phyloP scores from a whole-genome alignment of 2,797 vertebrate genomes.

The Coranthus polyacanthus region DNA sequence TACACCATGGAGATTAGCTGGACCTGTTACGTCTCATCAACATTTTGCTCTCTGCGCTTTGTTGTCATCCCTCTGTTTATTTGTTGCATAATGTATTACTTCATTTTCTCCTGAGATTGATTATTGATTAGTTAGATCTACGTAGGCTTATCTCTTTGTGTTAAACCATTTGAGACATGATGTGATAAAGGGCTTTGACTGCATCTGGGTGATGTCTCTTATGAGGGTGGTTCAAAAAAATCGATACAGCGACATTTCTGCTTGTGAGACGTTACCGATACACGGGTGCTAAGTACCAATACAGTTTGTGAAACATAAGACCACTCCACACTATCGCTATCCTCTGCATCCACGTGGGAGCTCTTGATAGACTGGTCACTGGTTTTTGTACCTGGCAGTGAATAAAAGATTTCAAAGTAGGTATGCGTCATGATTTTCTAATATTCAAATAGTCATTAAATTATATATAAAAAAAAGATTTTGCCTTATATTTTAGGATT shows the following conservation, averaged over 20 bases:
- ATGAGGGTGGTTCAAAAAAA: neutral
- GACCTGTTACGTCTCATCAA: neutral
- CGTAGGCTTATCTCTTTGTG: neutral
- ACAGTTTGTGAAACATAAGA: neutral
- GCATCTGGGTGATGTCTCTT: neutral
- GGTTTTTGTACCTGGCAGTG: too few relatives aligned
- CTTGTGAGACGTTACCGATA: neutral
- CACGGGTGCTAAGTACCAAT: neutral
- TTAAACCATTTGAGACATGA: neutral
- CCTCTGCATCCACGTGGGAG: too few relatives aligned
- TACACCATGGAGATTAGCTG: neutral
- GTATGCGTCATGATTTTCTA: too few relatives aligned
- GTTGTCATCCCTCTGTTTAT: neutral
- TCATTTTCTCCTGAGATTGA: constrained; percentile 31
- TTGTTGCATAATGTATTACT: constrained; percentile 30
- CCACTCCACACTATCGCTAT: neutral
- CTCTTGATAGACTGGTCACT: too few relatives aligned
- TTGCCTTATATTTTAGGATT: too few relatives aligned
- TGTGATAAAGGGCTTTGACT: constrained; percentile 5
- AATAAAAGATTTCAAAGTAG: too few relatives aligned
- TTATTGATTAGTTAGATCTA: constrained; percentile 30
- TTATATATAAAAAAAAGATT: too few relatives aligned
- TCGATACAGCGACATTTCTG: neutral
- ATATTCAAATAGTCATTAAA: too few relatives aligned
- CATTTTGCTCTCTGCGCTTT: neutral